These are phyloP conservation scores for Lytechinus variegatus DNA, from an alignment of 35 echinoderm and acorn worm species.

Conservation along the genomic window DNA sequence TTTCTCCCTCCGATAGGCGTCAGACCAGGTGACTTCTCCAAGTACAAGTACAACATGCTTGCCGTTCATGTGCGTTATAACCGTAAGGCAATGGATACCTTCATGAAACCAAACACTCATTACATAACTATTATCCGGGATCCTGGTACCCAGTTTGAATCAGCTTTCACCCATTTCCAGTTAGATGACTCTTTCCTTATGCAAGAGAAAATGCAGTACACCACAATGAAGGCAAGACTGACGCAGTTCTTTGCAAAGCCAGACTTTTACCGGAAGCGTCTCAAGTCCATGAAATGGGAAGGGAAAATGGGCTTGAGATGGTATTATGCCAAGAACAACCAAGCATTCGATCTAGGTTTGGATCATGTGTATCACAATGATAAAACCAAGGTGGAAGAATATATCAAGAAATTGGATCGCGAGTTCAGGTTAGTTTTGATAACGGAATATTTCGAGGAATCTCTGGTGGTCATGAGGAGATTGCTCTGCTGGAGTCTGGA, in stretches of 20 bases:
- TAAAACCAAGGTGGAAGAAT: background rate
- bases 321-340: conserved; percentile 70
- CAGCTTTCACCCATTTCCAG: conserved; percentile 76
- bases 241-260: conserved; percentile 49
- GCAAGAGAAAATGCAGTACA: background rate
- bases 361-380: conserved; percentile 59
- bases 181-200: conserved; percentile 54
- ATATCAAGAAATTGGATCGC: conserved; percentile 49
- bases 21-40: background rate
- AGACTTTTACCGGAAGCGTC: conserved; percentile 55
- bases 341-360: conserved; percentile 75
- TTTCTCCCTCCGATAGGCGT: conserved; percentile 56
- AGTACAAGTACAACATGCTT: conserved; percentile 71
- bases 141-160: conserved; percentile 87
- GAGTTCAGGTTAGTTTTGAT: conserved; percentile 67
- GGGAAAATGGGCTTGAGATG: conserved; percentile 52
- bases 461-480: conserved; percentile 66
- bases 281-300: conserved; percentile 70
- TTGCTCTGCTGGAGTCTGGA: conserved; percentile 66
- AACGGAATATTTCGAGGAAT: conserved; percentile 82
- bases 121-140: conserved; percentile 92
- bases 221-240: conserved; percentile 3
- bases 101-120: conserved; percentile 70
- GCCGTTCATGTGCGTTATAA: conserved; percentile 75
- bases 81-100: conserved; percentile 56